Evolutionary conservation across 2,888 invertebrate species (phyloP).

Genomic region (Sinohyriopsis cumingii): DNA sequence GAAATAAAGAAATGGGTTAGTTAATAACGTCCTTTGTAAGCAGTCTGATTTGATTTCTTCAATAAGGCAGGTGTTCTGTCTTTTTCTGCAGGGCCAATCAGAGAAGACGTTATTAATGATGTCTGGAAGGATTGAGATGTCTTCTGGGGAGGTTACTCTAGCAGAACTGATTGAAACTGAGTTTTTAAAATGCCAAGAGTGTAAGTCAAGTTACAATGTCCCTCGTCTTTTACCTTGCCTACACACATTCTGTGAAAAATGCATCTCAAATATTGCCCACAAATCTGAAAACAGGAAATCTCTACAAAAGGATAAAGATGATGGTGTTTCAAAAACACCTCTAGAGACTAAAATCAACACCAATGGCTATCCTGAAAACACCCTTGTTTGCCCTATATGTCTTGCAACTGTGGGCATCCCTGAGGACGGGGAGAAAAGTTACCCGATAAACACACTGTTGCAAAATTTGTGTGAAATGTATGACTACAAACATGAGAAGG

Average conservation of each 20-base stretch:
- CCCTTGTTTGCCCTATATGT: conserved; percentile 43
- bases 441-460: conserved; percentile 49
- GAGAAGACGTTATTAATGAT: no score
- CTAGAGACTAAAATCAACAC: not conserved
- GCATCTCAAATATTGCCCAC: conserved; percentile 33
- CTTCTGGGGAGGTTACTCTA: no score
- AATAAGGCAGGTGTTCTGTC: no score
- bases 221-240: conserved; percentile 65
- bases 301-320: conserved; percentile 4
- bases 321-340: conserved; percentile 4
- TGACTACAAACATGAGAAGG: conserved; percentile 44
- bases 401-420: conserved; percentile 25
- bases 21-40: no score
- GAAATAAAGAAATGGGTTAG: no score
- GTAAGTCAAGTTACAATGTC: conserved; percentile 38
- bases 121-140: no score
- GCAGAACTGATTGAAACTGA: conserved; percentile 52
- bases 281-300: not conserved
- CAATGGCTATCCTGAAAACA: not conserved
- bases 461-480: conserved; percentile 50
- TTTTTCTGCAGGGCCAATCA: no score
- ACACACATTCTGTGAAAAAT: conserved; percentile 57
- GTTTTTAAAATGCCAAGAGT: conserved; percentile 53
- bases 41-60: no score
- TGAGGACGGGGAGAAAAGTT: conserved; percentile 7